Percentiles rank a stretch among this genome's conserved stretches.
These are phyloP conservation scores for Argyra leucocephala DNA, from an alignment of 2,888 invertebrate species.

Conservation along the genomic window DNA sequence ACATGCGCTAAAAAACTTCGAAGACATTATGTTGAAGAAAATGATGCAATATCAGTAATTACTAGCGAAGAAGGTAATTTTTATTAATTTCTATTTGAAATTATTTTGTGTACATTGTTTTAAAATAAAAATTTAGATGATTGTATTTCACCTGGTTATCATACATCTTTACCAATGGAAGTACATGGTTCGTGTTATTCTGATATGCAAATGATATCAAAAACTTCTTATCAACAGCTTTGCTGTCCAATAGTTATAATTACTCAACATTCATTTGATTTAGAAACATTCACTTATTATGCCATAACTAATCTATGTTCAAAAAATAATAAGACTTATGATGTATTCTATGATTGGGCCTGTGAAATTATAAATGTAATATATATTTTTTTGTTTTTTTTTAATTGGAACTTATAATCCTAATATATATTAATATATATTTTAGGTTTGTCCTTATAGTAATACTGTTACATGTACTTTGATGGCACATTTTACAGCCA, in stretches of 20 bases:
- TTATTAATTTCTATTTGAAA: slow-evolving; percentile 17
- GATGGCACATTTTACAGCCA: slow-evolving; percentile 42
- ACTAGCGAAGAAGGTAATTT: slow-evolving; percentile 42
- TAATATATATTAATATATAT: background rate
- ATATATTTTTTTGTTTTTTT: slow-evolving; percentile 10
- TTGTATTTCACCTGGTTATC: slow-evolving; percentile 44
- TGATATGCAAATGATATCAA: slow-evolving; percentile 45
- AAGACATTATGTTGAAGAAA: slow-evolving; percentile 42
- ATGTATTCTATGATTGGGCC: slow-evolving; percentile 43
- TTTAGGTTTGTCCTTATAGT: slow-evolving; percentile 38
- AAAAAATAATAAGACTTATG: slow-evolving; percentile 42
- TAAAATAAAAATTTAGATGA: slow-evolving; percentile 32
- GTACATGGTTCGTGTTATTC: slow-evolving; percentile 44
- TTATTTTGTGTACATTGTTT: background rate
- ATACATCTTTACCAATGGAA: slow-evolving; percentile 42
- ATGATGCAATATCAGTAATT: slow-evolving; percentile 43
- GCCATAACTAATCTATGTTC: slow-evolving; percentile 42
- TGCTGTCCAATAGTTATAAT: slow-evolving; percentile 40
- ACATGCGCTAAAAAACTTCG: slow-evolving; percentile 40
- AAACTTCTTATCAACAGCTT: slow-evolving; percentile 39
- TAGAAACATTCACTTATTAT: slow-evolving; percentile 43
- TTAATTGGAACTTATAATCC: background rate
- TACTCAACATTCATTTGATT: slow-evolving; percentile 43
- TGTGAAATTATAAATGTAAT: slow-evolving; percentile 40
- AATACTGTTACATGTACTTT: slow-evolving; percentile 38